Evolutionary conservation across 1,140 invertebrate species (phyloP).

Genomic region (Vanessa tameamea): DNA sequence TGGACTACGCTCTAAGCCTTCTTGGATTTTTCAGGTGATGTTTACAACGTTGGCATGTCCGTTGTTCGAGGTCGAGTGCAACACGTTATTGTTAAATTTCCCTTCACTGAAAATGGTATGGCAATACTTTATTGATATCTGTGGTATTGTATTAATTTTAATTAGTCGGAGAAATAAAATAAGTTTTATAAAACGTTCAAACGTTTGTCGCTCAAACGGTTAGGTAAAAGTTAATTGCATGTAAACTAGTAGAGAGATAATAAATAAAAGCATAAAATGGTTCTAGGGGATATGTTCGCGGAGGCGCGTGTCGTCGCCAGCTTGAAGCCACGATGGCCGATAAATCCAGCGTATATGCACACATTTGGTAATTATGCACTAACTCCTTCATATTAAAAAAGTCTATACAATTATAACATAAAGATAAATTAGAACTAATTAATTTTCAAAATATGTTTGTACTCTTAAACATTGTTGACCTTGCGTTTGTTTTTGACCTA

Average conservation of each 20-base stretch:
- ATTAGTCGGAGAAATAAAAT: no score
- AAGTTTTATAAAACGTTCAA: no score
- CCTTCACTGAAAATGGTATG: conserved; percentile 76
- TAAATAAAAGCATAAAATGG: background rate
- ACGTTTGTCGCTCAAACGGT: no score
- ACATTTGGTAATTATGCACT: conserved; percentile 85
- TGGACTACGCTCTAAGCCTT: no score
- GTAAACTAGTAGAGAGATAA: conserved; percentile 7
- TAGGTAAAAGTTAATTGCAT: no score
- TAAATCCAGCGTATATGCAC: conserved; percentile 93
- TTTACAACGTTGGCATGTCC: conserved; percentile 90
- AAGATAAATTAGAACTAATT: no score
- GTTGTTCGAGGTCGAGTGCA: conserved; percentile 84
- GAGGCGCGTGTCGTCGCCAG: conserved; percentile 85
- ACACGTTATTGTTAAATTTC: conserved; percentile 88
- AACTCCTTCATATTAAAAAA: no score
- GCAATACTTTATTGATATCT: background rate
- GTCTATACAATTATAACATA: no score
- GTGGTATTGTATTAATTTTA: no score
- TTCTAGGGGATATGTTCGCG: conserved; percentile 84
- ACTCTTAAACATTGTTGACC: no score
- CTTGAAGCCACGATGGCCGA: conserved; percentile 86
- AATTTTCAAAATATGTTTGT: no score
- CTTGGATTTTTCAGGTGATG: conserved; percentile 72
- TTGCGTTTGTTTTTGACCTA: no score